Conservation (phyloP, 2,113 vertebrate genomes). For the Oxygymnocypris stewartii region DNA sequence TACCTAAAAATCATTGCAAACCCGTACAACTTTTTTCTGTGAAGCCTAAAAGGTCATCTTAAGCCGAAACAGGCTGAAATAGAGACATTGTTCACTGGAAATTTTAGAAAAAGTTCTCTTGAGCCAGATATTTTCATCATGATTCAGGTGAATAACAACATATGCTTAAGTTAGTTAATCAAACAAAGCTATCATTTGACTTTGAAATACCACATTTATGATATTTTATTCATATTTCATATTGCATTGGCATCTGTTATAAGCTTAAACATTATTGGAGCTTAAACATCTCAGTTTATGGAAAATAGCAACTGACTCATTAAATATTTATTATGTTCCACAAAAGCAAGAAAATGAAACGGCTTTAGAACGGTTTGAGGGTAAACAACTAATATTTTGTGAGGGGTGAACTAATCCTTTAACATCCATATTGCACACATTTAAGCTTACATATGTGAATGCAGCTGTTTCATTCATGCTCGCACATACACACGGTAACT, state of each 20-base stretch:
- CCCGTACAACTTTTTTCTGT: background rate
- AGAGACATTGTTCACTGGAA: background rate
- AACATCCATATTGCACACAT: background rate
- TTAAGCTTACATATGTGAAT: background rate
- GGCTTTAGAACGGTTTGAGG: background rate
- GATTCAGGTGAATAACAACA: background rate
- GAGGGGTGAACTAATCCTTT: background rate
- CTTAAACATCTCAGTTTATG: background rate
- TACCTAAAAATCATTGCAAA: background rate
- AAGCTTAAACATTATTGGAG: background rate
- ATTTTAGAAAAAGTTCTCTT: background rate
- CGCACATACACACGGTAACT: background rate
- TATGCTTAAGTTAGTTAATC: background rate
- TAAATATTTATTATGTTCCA: background rate
- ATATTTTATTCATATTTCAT: background rate
- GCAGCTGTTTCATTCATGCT: background rate
- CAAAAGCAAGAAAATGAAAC: background rate
- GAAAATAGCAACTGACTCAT: background rate
- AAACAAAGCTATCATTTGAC: background rate
- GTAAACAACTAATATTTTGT: background rate
- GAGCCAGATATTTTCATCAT: background rate
- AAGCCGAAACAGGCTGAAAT: background rate
- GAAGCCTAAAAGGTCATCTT: background rate
- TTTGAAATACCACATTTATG: background rate
- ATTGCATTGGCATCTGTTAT: background rate